Conservation (phyloP, 2,797 vertebrate genomes). For the Squalus acanthias region DNA sequence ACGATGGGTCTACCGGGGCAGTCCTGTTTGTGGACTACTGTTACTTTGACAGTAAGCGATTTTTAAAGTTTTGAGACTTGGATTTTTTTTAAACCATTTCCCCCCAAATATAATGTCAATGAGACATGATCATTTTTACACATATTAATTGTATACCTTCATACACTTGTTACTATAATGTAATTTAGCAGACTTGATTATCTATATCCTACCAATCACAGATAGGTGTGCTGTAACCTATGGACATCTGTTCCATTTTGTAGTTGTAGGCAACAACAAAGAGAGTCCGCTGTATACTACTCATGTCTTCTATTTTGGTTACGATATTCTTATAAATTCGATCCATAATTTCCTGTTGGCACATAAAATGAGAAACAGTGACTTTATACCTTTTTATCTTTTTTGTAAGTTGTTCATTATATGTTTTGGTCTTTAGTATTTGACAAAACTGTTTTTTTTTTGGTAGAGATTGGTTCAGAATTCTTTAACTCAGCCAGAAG, state of each 20-base stretch:
- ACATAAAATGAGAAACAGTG: constrained; percentile 40
- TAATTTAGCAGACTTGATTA: neutral
- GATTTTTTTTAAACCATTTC: neutral
- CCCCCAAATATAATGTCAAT: neutral
- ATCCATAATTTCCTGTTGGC: constrained; percentile 90
- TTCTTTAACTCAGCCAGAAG: neutral
- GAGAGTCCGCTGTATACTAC: constrained; percentile 69
- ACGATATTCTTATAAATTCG: constrained; percentile 95
- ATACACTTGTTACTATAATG: neutral
- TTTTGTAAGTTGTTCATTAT: neutral
- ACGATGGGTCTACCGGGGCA: no score
- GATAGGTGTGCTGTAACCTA: constrained; percentile 76
- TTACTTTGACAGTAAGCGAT: neutral
- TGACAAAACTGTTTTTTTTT: neutral
- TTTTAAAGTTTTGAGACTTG: neutral
- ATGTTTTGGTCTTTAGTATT: neutral
- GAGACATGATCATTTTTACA: neutral
- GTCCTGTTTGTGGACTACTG: no score
- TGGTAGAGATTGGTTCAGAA: neutral
- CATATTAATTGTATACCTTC: neutral
- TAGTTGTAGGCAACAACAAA: constrained; percentile 92
- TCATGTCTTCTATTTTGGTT: constrained; percentile 88
- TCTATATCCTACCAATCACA: constrained; percentile 70
- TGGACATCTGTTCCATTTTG: constrained; percentile 86
- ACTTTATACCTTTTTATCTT: neutral